Base-by-base conservation (phyloP, 1,140 invertebrate species). In the Holcopasites calliopsidis region DNA sequence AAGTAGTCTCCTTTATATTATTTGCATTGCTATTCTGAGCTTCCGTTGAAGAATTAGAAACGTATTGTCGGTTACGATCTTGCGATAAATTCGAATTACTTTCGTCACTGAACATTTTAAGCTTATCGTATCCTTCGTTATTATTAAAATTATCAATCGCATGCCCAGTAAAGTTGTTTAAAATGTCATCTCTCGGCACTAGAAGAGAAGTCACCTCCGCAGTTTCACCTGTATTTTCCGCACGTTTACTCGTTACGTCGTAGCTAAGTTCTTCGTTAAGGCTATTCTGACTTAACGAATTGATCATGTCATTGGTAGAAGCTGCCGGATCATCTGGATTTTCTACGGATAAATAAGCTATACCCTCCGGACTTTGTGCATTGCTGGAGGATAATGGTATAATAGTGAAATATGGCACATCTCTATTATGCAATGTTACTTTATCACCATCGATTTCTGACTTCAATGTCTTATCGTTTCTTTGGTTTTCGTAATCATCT, bases 341-440 rank as follows among this genome's bases (percentile, higher is more conserved):
- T 28, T 86, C 55, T 1, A 79, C 47, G 2, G 86, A 77, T 18
- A 87, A 74, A 47, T 85, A 88, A 8, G 82, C 57, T 28, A 89
- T 76, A 55, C 81, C 83, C 50, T 75, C 52, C 18, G 62, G 65
- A 55, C 38, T 73, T 76, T 71, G 58, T 31, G 44, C 31, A 26
- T 74, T 68, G 35, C 83, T 79, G 31, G 85, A 79, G 18, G 75
- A 76, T 64, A 88, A 69, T n/a, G 86, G 86, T 69, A 88, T 83
- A 18, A 88, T 82, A 1, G 87, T 76, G 35, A 85, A 88, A 2
- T 84, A 88, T 28, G 86, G 86, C 55, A 87, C 82, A 23, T 61
- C 49, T 35, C 55, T 64, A 16, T 83, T 65, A 3, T 23, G 81
- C 10, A 40, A 21, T 26, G 33, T 60, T 18, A 73, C 69, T 70